phyloP scores from a whole-genome alignment of 2,888 invertebrate species.

The Unio pictorum region DNA sequence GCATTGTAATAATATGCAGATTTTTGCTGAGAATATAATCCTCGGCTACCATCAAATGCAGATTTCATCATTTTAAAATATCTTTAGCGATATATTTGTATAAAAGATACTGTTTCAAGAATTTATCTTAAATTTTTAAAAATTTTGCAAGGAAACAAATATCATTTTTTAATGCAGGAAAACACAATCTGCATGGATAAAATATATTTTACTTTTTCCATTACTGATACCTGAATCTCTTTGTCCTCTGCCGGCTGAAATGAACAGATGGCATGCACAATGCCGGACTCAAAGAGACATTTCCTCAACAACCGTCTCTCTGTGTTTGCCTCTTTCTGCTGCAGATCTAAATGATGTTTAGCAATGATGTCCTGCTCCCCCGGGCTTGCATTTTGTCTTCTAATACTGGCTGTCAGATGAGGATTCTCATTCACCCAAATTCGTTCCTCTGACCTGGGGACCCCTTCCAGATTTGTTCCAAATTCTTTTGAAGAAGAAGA shows the following conservation, averaged over 20 bases:
- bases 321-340: slow-evolving; percentile 42
- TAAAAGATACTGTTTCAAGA: too few species aligned
- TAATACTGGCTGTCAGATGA: slow-evolving; percentile 26
- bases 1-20: too few species aligned
- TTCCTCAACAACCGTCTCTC: slow-evolving; percentile 47
- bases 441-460: slow-evolving; percentile 10
- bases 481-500: slow-evolving; percentile 23
- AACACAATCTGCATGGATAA: too few species aligned
- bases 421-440: slow-evolving; percentile 38
- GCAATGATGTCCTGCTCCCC: slow-evolving; percentile 4
- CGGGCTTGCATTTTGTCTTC: slow-evolving; percentile 19
- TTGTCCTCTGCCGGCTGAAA: slow-evolving; percentile 32
- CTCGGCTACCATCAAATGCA: too few species aligned
- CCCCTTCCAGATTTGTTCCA: slow-evolving; percentile 11
- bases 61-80: too few species aligned
- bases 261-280: slow-evolving; percentile 32
- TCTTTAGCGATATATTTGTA: too few species aligned
- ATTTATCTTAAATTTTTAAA: too few species aligned
- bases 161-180: too few species aligned
- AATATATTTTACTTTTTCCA: not conserved
- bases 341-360: slow-evolving; percentile 25
- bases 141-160: too few species aligned
- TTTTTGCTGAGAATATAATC: too few species aligned
- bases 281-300: slow-evolving; percentile 44
- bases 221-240: slow-evolving; percentile 30